phyloP scores from a whole-genome alignment of 2,888 invertebrate genomes.

The Archaeoteleia sp. region DNA sequence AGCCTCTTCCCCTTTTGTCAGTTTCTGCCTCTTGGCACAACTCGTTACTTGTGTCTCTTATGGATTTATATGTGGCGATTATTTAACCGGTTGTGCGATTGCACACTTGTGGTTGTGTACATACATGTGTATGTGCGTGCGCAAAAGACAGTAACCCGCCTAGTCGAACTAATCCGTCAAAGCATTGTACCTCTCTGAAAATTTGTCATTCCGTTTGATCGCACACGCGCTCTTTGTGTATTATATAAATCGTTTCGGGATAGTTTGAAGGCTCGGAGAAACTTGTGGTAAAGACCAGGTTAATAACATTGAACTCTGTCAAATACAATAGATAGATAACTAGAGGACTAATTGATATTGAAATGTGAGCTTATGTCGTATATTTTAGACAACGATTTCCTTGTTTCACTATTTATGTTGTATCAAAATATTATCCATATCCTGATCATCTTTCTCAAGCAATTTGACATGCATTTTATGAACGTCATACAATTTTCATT shows the following conservation, averaged over 20 bases:
- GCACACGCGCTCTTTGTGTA: constrained; percentile 2
- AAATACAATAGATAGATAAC: too few relatives aligned
- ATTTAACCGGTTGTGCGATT: background rate
- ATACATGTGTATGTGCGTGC: background rate
- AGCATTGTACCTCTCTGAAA: background rate
- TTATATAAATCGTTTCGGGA: background rate
- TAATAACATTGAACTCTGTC: background rate
- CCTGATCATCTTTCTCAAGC: too few relatives aligned
- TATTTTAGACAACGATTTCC: too few relatives aligned
- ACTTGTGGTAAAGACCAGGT: background rate
- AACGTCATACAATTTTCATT: too few relatives aligned
- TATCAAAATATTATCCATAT: too few relatives aligned
- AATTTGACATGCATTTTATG: too few relatives aligned
- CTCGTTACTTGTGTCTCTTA: too few relatives aligned
- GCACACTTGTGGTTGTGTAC: background rate
- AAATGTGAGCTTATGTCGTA: too few relatives aligned
- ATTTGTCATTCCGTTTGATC: constrained; percentile 3
- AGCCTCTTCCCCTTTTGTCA: too few relatives aligned
- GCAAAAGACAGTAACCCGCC: constrained; percentile 1
- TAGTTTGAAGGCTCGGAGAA: background rate
- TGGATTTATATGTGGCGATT: background rate
- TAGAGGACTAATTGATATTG: too few relatives aligned
- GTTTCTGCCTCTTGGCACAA: too few relatives aligned
- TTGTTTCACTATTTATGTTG: too few relatives aligned
- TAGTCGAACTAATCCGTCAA: constrained; percentile 4